Base-by-base conservation (phyloP, 2,113 vertebrate species). In the Sceloporus tristichus region DNA sequence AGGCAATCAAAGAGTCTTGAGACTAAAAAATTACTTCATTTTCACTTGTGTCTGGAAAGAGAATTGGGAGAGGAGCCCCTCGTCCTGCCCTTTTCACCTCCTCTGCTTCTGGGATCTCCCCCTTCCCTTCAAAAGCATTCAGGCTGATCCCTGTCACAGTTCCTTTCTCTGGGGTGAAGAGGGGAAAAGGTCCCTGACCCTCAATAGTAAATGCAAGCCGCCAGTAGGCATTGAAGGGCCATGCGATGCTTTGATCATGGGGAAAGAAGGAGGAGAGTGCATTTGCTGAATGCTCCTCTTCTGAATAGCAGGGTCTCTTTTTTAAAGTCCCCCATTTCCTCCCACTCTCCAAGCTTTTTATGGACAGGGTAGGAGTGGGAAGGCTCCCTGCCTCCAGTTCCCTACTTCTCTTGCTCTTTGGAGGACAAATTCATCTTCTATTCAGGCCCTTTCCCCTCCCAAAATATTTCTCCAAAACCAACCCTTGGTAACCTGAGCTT, bases 151-250 rank as follows among this genome's bases (percentile, higher is more conserved):
- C 19, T 29, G 40, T 13, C 38, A n/a, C 27, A 0, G 18, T 62
- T 38, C 14, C 70, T 85, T 71, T 84, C 73, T 71, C 40, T 4
- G 8, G 23, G 48, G 79, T 48, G 56, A 82, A 77, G 48, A 56
- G 81, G 82, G 62, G 18, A 27, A 9, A 27, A 23, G 81, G 74
- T 68, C 62, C 2, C 74, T 78, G 87, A 78, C 81, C 87, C 27
- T 66, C 56, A 53, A 76, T 70, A 42, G n/a, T 9, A 62, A 54
- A 81, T 42, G 54, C 53, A 10, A 62, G 27, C 66, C 6, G 5
- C 8, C 56, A 4, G 29, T 8, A 10, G 16, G 68, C 68, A 3
- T 74, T 14, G 34, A 18, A 18, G 73, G 34, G 34, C 34, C 38
- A 18, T 34, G 40, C 40, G 18, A n/a, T 10, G 40, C 75, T n/a